A percentile compares a stretch with the other conserved stretches of the same genome.
phyloP scores from a whole-genome alignment of 2,888 invertebrate genomes.

The Portevinia maculata region DNA sequence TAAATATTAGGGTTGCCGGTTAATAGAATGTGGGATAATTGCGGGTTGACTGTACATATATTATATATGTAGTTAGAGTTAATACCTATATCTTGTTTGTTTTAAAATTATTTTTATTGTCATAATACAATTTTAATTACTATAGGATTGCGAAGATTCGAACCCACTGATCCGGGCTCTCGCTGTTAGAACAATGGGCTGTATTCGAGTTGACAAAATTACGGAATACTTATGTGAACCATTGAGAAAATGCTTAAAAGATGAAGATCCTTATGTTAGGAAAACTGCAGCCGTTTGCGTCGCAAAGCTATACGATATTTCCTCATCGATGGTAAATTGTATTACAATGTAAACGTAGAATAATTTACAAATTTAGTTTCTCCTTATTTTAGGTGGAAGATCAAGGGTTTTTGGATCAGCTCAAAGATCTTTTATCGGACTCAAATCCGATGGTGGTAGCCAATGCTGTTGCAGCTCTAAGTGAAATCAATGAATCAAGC shows the following conservation, averaged over 20 bases:
- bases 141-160: constrained; percentile 98
- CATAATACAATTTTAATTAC: constrained; percentile 67
- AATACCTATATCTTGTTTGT: constrained; percentile 50
- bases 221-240: constrained; percentile 99
- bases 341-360: neutral
- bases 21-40: too few relatives aligned
- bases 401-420: constrained; percentile 97
- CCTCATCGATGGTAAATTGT: constrained; percentile 86
- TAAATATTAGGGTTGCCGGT: too few relatives aligned
- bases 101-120: constrained; percentile 5
- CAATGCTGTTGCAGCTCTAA: constrained; percentile 98
- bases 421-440: constrained; percentile 98
- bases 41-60: too few relatives aligned
- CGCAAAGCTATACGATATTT: constrained; percentile 98
- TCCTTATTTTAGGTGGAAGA: constrained; percentile 79
- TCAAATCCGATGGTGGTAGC: constrained; percentile 99
- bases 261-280: constrained; percentile 98
- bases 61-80: constrained; percentile 47
- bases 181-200: constrained; percentile 99
- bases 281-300: constrained; percentile 99
- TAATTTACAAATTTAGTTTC: neutral
- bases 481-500: constrained; percentile 99
- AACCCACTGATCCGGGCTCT: constrained; percentile 99
- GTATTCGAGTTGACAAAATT: constrained; percentile 99
- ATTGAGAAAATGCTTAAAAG: constrained; percentile 95